A percentile compares a stretch with the other conserved stretches of the same genome.
These are phyloP conservation scores for Miichthys miiuy DNA, from an alignment of 2,797 vertebrate species.

Conservation along the genomic window DNA sequence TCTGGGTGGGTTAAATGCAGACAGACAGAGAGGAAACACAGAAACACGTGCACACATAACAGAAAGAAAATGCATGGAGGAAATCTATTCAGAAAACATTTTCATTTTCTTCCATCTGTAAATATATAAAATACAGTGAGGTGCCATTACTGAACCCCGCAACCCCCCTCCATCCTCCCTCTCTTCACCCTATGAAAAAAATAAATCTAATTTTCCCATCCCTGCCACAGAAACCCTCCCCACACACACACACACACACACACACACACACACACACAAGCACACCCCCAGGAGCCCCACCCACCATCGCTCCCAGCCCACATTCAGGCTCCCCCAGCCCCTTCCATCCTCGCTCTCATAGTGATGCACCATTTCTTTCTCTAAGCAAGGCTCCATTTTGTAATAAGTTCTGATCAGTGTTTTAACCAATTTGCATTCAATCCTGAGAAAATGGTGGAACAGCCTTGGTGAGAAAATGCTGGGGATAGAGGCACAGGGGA, in stretches of 20 bases:
- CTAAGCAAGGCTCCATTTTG: slow-evolving; percentile 90
- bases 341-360: slow-evolving; percentile 77
- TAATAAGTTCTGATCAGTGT: slow-evolving; percentile 87
- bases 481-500: slow-evolving; percentile 51
- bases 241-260: slow-evolving; percentile 63
- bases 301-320: slow-evolving; percentile 67
- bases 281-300: slow-evolving; percentile 65
- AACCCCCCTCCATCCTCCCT: slow-evolving; percentile 61
- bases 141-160: slow-evolving; percentile 77
- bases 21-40: slow-evolving; percentile 67
- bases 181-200: slow-evolving; percentile 81
- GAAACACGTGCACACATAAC: slow-evolving; percentile 47
- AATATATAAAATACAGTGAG: slow-evolving; percentile 73
- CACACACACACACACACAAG: slow-evolving; percentile 56
- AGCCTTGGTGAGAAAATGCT: slow-evolving; percentile 74
- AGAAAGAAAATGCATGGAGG: slow-evolving; percentile 64
- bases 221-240: slow-evolving; percentile 78
- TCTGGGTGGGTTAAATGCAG: slow-evolving; percentile 55
- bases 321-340: slow-evolving; percentile 70
- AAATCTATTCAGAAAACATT: slow-evolving; percentile 80
- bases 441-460: slow-evolving; percentile 88
- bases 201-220: slow-evolving; percentile 88
- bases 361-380: slow-evolving; percentile 82
- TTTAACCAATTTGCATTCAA: slow-evolving; percentile 86
- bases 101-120: slow-evolving; percentile 79